Conservation (phyloP, 2,888 invertebrate genomes). For the Mystacides longicornis region DNA sequence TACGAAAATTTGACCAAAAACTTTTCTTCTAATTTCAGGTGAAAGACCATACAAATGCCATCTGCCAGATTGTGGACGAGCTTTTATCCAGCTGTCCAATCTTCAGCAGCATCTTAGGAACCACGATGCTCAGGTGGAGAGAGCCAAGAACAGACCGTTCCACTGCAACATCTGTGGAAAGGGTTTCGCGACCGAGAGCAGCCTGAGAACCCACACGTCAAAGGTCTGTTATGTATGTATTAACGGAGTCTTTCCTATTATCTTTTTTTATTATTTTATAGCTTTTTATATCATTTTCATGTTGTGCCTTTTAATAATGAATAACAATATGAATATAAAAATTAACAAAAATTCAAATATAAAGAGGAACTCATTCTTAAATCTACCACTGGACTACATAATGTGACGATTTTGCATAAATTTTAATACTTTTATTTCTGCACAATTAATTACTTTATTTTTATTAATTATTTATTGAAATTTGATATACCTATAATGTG, state of each 20-base stretch:
- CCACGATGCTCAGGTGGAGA: constrained; percentile 91
- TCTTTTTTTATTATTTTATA: constrained; percentile 10
- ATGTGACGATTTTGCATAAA: too few species aligned
- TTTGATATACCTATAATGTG: background rate
- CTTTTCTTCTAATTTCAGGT: constrained; percentile 52
- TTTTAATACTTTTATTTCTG: too few species aligned
- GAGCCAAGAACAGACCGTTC: constrained; percentile 91
- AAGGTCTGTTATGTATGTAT: constrained; percentile 72
- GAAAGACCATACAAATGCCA: constrained; percentile 97
- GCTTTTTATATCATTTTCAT: constrained; percentile 11
- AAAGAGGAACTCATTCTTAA: too few species aligned
- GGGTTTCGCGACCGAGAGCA: constrained; percentile 93
- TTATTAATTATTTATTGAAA: too few species aligned
- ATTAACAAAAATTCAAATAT: too few species aligned
- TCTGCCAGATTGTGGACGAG: constrained; percentile 89
- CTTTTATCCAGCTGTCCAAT: constrained; percentile 94
- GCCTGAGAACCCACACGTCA: constrained; percentile 89
- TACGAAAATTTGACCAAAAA: too few species aligned
- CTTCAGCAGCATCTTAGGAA: constrained; percentile 92
- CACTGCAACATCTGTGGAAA: constrained; percentile 96
- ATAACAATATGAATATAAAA: background rate
- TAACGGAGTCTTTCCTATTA: constrained; percentile 16
- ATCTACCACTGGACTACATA: too few species aligned
- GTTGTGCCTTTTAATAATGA: background rate
- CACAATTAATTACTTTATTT: background rate